These are phyloP conservation scores for Rhadina sibilatrix DNA, from an alignment of 2,113 vertebrate species.

Conservation along the genomic window DNA sequence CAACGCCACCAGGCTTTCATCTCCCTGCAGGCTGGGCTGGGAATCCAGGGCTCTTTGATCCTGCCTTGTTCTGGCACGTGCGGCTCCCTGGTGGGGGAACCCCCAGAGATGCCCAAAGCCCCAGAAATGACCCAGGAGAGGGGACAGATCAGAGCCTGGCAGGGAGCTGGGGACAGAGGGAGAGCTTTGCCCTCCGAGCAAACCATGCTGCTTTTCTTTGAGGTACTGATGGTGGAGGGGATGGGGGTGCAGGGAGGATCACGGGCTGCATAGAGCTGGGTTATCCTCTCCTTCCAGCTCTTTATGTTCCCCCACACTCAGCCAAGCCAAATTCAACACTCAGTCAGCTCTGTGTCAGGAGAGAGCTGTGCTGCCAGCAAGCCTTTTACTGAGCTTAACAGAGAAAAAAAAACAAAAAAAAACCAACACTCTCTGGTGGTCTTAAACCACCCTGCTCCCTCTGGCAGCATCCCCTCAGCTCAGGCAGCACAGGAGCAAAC, in stretches of 20 bases:
- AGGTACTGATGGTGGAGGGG: rapidly evolving
- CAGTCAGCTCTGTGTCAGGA: neutral
- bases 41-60: neutral
- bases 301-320: rapidly evolving
- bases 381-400: neutral
- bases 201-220: neutral
- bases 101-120: neutral
- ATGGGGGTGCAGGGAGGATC: neutral
- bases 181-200: neutral
- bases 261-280: rapidly evolving
- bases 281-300: neutral
- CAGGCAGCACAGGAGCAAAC: neutral
- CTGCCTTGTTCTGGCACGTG: neutral
- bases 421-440: neutral
- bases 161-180: neutral
- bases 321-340: neutral
- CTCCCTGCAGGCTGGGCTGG: neutral
- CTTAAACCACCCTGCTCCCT: neutral
- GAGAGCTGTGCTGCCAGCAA: neutral
- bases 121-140: neutral
- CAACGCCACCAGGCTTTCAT: neutral
- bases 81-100: rapidly evolving
- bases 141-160: neutral
- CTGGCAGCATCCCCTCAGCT: neutral
- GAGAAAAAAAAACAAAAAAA: neutral